Conservation (phyloP, 2,888 invertebrate genomes). For the Calameuta idolon region DNA sequence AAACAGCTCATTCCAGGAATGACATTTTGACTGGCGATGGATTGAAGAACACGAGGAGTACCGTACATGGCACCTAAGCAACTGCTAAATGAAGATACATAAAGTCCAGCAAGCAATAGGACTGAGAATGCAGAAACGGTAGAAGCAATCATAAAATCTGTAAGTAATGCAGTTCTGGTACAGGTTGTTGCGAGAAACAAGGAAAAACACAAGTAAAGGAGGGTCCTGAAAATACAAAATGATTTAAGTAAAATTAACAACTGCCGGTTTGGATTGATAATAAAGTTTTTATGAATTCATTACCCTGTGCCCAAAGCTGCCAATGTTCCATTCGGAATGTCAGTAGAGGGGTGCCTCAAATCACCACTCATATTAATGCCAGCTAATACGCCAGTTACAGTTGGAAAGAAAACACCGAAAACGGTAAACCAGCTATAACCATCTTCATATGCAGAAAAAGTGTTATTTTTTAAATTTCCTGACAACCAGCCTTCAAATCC, state of each 20-base stretch:
- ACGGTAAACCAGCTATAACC: conserved; percentile 95
- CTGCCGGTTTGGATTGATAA: not conserved
- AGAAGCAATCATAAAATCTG: conserved; percentile 91
- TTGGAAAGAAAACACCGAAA: conserved; percentile 97
- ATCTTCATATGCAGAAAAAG: conserved; percentile 82
- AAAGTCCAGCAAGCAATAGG: conserved; percentile 89
- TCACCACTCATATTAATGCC: conserved; percentile 99
- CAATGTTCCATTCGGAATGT: conserved; percentile 94
- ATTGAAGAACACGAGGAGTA: conserved; percentile 93
- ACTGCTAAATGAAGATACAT: conserved; percentile 95
- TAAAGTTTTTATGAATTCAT: conserved; percentile 28
- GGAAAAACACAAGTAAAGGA: conserved; percentile 90
- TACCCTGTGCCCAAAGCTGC: conserved; percentile 93
- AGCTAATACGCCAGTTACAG: conserved; percentile 95
- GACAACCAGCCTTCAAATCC: conserved; percentile 91
- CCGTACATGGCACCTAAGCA: conserved; percentile 97
- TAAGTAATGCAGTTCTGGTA: conserved; percentile 76
- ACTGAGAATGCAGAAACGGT: conserved; percentile 88
- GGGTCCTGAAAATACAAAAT: conserved; percentile 73
- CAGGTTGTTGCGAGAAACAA: conserved; percentile 92
- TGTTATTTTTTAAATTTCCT: conserved; percentile 83
- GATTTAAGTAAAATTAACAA: conserved; percentile 29
- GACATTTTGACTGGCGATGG: conserved; percentile 94
- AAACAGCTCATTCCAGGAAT: conserved; percentile 90
- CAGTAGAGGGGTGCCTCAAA: conserved; percentile 88